Evolutionary conservation across 2,797 vertebrate species (phyloP), one percentile per base, ranked within the genome.

Genomic region (Ctenopoma multispine): DNA sequence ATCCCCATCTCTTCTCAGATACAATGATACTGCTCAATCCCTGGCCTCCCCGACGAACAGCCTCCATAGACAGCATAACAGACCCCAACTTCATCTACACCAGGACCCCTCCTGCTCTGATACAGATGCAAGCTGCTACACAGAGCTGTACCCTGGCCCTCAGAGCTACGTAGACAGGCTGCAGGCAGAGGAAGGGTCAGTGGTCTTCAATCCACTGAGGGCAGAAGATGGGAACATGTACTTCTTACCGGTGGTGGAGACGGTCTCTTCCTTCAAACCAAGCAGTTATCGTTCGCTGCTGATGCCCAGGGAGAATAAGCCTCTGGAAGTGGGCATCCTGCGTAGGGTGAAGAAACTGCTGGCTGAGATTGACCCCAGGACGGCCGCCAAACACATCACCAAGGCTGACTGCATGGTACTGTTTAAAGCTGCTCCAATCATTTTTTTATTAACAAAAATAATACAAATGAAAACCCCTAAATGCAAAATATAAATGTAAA

Each of bases 301-400:
- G 21, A 95, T 98, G 79, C 93, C 96, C 23, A 67, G 82, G 46
- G 96, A 97, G 67, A 99, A 98, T 79, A 96, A 96, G 72, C 97
- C 97, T 0, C 83, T 99, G 86, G 97, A 99, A 79, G 95, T 95
- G 88, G 81, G 89, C 0, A 90, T 98, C 66, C 94, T 99, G 81
- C 94, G 94, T 75, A 95, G 93, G 82, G 96, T 97, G 75, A 99
- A 99, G 89, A 96, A 97, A 81, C 85, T 98, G 72, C 93, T 99
- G 72, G 89, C 91, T 0, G 94, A 96, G 67, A 92, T 94, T 23
- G 96, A 99, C 0, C 95, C 96, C 63, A 94, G 93, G 82, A 95
- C 92, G 0, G 89, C 96, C 7, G 97, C 97, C 54, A 93, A 90
- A 79, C 96, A 98, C 49, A 96, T 98, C 92, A 98, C 97, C 84